phyloP scores from a whole-genome alignment of 1,140 invertebrate species.

The Planococcus citri region DNA sequence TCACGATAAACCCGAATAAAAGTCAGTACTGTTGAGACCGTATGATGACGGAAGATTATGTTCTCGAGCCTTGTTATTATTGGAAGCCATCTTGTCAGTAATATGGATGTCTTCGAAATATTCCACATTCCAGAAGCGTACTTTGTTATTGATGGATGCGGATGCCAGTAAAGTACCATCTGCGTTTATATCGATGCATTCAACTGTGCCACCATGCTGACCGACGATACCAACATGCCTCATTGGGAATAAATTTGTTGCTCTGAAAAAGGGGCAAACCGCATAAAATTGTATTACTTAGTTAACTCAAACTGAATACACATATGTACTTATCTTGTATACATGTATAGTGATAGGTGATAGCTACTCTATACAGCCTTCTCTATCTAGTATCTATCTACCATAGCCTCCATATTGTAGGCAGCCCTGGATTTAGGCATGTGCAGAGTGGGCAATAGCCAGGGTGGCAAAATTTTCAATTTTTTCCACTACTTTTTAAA shows the following conservation, averaged over 20 bases:
- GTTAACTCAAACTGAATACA: too few relatives aligned
- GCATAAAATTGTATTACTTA: too few relatives aligned
- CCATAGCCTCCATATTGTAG: too few relatives aligned
- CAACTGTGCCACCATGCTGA: slow-evolving; percentile 63
- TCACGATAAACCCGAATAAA: slow-evolving; percentile 47
- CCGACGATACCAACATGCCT: slow-evolving; percentile 72
- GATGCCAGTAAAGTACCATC: slow-evolving; percentile 70
- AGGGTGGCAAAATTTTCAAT: too few relatives aligned
- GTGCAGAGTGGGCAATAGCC: too few relatives aligned
- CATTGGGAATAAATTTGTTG: slow-evolving; percentile 76
- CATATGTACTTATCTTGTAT: too few relatives aligned
- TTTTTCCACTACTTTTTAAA: too few relatives aligned
- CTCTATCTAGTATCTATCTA: too few relatives aligned
- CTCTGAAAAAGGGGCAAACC: too few relatives aligned
- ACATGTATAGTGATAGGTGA: too few relatives aligned
- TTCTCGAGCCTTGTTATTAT: slow-evolving; percentile 50
- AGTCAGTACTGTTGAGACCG: slow-evolving; percentile 57
- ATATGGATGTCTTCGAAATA: slow-evolving; percentile 44
- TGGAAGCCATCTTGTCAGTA: slow-evolving; percentile 22
- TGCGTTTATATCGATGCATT: slow-evolving; percentile 64
- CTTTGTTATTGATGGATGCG: slow-evolving; percentile 68
- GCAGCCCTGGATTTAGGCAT: too few relatives aligned
- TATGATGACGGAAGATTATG: slow-evolving; percentile 71
- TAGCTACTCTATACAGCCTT: too few relatives aligned
- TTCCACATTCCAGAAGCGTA: slow-evolving; percentile 86